Evolutionary conservation across 2,113 vertebrate genomes (phyloP).

Genomic region (Bos taurus): ARS-UCD2.0 NC_037332.1:34064001-34064500

Average conservation of each 20-base stretch:
- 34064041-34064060: neutral
- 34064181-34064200: neutral
- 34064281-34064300: neutral
- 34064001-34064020: neutral
- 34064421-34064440: too few relatives aligned
- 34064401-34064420: too few relatives aligned
- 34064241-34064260: neutral
- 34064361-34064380: neutral
- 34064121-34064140: neutral
- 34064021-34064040: neutral
- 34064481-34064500: too few relatives aligned
- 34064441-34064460: too few relatives aligned
- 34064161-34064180: neutral
- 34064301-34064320: neutral
- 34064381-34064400: neutral
- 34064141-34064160: fast-evolving
- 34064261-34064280: neutral
- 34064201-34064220: neutral
- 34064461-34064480: too few relatives aligned
- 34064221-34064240: fast-evolving
- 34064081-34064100: neutral
- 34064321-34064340: neutral
- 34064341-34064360: neutral
- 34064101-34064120: neutral
- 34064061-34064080: neutral